These are phyloP conservation scores for Graptemys geographica DNA, from an alignment of 2,797 vertebrate genomes.

Conservation along the genomic window DNA sequence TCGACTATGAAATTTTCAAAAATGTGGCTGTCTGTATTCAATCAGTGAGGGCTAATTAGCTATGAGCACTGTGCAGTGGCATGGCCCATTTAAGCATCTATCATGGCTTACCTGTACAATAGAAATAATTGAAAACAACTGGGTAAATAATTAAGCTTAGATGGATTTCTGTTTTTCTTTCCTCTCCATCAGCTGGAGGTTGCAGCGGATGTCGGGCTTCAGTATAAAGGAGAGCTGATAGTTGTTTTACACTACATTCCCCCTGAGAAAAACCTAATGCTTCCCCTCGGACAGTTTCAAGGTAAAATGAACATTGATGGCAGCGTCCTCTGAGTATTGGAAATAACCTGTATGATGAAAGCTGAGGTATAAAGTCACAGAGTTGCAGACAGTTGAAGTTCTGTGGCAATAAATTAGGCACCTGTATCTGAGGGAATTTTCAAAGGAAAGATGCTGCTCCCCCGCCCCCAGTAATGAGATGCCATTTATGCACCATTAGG, in stretches of 20 bases:
- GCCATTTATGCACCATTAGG: neutral
- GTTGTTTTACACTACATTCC: conserved; percentile 94
- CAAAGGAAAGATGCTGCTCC: neutral
- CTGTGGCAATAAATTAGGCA: neutral
- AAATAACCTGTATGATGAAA: conserved; percentile 14
- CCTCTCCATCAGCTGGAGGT: conserved; percentile 83
- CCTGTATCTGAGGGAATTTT: neutral
- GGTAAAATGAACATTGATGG: conserved; percentile 80
- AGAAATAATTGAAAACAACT: neutral
- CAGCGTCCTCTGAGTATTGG: neutral
- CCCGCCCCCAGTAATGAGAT: neutral
- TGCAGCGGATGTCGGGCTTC: conserved; percentile 85
- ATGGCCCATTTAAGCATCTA: neutral
- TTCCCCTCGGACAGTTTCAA: conserved; percentile 90
- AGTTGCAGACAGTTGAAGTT: neutral
- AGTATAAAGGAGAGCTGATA: conserved; percentile 96
- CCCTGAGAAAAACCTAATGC: conserved; percentile 88
- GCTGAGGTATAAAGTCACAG: neutral
- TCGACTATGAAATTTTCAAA: neutral
- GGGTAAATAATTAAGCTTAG: neutral
- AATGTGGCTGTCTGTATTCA: neutral
- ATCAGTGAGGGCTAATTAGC: neutral
- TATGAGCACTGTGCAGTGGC: neutral
- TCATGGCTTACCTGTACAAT: fast-evolving
- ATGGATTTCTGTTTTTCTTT: conserved; percentile 3